Evolutionary conservation across 2,888 invertebrate genomes (phyloP).

Genomic region (Acheta domesticus): DNA sequence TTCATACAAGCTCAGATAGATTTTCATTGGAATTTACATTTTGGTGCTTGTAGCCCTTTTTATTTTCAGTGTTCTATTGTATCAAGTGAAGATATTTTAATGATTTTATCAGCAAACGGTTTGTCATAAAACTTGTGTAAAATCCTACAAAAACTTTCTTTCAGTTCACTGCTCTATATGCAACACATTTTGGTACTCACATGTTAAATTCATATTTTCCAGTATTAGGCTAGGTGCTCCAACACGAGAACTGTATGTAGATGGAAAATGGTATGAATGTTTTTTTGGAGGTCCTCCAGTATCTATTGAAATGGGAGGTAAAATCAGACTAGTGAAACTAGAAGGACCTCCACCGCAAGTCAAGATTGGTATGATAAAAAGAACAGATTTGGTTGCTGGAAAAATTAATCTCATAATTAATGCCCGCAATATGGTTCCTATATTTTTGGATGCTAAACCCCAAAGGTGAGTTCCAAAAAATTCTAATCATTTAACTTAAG

Average conservation of each 20-base stretch:
- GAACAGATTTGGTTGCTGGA: conserved; percentile 78
- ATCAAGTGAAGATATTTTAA: too few relatives aligned
- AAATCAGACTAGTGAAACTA: conserved; percentile 73
- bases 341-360: conserved; percentile 93
- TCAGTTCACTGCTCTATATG: too few relatives aligned
- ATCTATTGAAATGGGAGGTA: conserved; percentile 73
- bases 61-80: too few relatives aligned
- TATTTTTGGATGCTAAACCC: conserved; percentile 78
- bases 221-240: conserved; percentile 87
- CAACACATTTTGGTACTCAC: too few relatives aligned
- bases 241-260: conserved; percentile 84
- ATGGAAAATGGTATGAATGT: conserved; percentile 85
- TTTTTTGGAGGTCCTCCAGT: conserved; percentile 88
- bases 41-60: too few relatives aligned
- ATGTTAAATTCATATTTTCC: conserved; percentile 40
- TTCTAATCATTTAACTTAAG: too few relatives aligned
- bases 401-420: conserved; percentile 81
- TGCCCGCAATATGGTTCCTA: conserved; percentile 71
- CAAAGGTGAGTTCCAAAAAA: conserved; percentile 55
- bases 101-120: too few relatives aligned
- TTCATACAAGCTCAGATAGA: too few relatives aligned
- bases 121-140: too few relatives aligned
- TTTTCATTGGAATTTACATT: too few relatives aligned
- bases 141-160: too few relatives aligned
- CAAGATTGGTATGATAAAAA: conserved; percentile 73